These are phyloP conservation scores for Austrofundulus limnaeus DNA, from an alignment of 2,113 vertebrate species.

Conservation along the genomic window DNA sequence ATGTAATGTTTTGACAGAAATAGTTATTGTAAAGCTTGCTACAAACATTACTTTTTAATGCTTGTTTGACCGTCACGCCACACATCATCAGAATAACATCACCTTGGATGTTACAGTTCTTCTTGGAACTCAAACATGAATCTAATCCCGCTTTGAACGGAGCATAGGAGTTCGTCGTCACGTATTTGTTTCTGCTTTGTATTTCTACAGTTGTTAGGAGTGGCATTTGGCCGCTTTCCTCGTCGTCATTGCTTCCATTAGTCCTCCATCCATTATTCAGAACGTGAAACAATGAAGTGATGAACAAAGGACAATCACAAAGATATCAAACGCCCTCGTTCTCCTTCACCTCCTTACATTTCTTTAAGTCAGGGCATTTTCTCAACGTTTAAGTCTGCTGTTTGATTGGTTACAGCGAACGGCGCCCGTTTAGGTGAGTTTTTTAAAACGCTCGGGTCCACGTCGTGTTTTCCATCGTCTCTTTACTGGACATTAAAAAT, in stretches of 20 bases:
- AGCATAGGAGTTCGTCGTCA: conserved; percentile 2
- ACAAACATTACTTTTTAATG: no score
- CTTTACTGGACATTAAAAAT: conserved; percentile 81
- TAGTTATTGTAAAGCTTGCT: no score
- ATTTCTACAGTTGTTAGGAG: conserved; percentile 33
- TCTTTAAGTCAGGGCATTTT: conserved; percentile 33
- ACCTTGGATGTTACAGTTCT: background rate
- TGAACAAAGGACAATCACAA: conserved; percentile 67
- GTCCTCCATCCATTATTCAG: conserved; percentile 71
- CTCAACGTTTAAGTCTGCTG: conserved; percentile 54
- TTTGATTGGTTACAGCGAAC: conserved; percentile 36
- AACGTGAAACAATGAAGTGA: conserved; percentile 65
- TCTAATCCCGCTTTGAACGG: conserved; percentile 9
- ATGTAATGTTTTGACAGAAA: no score
- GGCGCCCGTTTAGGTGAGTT: conserved; percentile 46
- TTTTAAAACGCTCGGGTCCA: conserved; percentile 21
- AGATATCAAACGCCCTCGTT: conserved; percentile 35
- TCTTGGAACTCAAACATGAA: background rate
- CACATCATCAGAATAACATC: no score
- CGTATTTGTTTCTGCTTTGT: no score
- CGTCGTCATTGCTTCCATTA: conserved; percentile 65
- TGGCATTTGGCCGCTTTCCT: conserved; percentile 56
- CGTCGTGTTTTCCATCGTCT: conserved; percentile 72
- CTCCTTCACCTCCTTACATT: conserved; percentile 46
- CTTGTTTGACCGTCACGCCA: no score